phyloP scores from a whole-genome alignment of 2,113 vertebrate genomes.

The Atractosteus spatula region DNA sequence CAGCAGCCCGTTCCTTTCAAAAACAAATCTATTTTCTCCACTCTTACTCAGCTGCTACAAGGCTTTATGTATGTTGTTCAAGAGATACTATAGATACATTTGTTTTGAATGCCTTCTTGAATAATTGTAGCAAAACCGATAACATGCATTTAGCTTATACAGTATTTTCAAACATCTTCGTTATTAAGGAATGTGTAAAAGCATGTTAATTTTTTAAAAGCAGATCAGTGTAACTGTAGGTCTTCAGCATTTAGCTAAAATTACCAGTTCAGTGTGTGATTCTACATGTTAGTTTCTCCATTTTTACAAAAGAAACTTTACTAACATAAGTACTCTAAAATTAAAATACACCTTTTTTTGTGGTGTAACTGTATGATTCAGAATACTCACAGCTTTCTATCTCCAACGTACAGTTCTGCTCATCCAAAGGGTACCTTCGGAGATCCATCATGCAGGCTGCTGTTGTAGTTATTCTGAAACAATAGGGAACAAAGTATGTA shows the following conservation, averaged over 20 bases:
- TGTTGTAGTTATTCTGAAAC: constrained; percentile 88
- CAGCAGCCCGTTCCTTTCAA: background rate
- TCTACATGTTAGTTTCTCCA: too few species aligned
- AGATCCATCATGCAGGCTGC: constrained; percentile 98
- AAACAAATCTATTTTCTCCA: constrained; percentile 1
- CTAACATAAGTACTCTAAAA: too few species aligned
- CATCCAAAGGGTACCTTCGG: constrained; percentile 88
- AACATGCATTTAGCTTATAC: constrained; percentile 9
- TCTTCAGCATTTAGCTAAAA: too few species aligned
- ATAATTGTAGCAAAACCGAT: constrained; percentile 12
- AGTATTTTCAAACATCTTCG: background rate
- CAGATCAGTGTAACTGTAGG: too few species aligned
- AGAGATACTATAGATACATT: constrained; percentile 4
- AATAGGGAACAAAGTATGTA: constrained; percentile 31
- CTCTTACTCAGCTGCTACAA: background rate
- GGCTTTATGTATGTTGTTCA: background rate
- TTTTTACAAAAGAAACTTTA: too few species aligned
- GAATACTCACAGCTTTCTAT: constrained; percentile 92
- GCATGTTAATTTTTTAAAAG: too few species aligned
- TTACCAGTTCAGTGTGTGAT: too few species aligned
- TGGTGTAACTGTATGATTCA: too few species aligned
- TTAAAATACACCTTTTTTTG: too few species aligned
- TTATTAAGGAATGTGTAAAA: background rate
- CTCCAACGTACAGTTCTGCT: constrained; percentile 94
- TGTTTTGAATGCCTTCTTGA: constrained; percentile 10